Evolutionary conservation across 64 coral and sea anemone species (phyloP), one percentile per base, ranked within the genome.

Genomic region (Exaiptasia diaphana): DNA sequence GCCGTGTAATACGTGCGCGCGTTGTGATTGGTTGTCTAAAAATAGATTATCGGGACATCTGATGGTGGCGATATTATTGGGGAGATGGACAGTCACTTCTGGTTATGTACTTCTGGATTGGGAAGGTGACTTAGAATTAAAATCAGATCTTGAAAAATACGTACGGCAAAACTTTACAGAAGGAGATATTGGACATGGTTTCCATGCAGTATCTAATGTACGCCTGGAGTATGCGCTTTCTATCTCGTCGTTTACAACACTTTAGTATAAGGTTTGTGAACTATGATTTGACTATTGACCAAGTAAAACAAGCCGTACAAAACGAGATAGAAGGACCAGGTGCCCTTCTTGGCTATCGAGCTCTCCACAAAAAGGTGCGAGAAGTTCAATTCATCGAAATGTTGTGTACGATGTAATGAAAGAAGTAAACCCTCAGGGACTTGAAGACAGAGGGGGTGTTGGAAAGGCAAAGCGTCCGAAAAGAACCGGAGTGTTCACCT

Each of bases 401-500:
- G 10, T 60, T 6, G 75, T 79, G 17, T 79, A 64, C 22, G 37
- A 59, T 60, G 75, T 62, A 12, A 79, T 62, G 56, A 60, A 4
- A 21, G 53, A 79, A 23, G 35, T 39, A 5, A 41, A 79, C 35
- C 75, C 75, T 42, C 35, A 79, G 44, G 55, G 53, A 13, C 33
- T 43, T 22, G 17, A 57, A 80, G 52, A 18, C 0, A 34, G 75
- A 60, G 54, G 75, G 43, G 28, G 28, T 12, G 55, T 79, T 28
- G 55, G 53, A 30, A 55, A 55, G 52, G 53, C 53, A 3, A 79
- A 79, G 53, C 55, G 10, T 24, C 0, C 34, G 35, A 62, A 63
- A 23, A 55, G 52, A 18, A 55, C 52, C 20, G 52, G 52, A 23
- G 52, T 55, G 5, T 55, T 55, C 25, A 55, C 52, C 25, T 55